Evolutionary conservation across 2,797 vertebrate genomes (phyloP).

Genomic region (Arctocebus calabarensis): DNA sequence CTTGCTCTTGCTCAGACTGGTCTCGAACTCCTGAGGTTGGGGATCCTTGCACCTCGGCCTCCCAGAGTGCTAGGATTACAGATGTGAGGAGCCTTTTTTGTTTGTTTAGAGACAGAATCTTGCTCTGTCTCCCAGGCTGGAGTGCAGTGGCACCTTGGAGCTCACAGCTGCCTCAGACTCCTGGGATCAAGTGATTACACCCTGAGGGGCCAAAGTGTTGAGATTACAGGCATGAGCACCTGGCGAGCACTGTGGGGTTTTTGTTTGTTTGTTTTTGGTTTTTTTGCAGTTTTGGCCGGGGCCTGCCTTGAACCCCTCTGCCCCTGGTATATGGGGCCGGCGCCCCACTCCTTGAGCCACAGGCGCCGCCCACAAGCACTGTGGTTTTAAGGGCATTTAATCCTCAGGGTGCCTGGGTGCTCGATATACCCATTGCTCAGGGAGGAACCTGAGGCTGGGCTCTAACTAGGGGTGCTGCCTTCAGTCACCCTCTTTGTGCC

Average conservation of each 20-base stretch:
- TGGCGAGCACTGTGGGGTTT: too few relatives aligned
- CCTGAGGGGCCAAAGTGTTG: not conserved
- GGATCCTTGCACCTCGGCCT: too few relatives aligned
- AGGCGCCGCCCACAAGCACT: too few relatives aligned
- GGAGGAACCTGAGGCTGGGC: not conserved
- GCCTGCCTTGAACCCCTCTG: too few relatives aligned
- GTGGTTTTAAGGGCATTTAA: not conserved
- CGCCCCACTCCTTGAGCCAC: too few relatives aligned
- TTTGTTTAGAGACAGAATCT: not conserved
- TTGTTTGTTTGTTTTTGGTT: too few relatives aligned
- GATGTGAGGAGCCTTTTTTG: too few relatives aligned
- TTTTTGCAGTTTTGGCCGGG: too few relatives aligned
- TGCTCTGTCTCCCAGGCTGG: not conserved
- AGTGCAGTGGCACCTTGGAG: not conserved
- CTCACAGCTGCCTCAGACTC: not conserved
- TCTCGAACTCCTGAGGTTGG: too few relatives aligned
- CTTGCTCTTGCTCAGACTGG: too few relatives aligned
- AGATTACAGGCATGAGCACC: not conserved
- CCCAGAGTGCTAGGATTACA: too few relatives aligned
- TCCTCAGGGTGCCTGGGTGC: not conserved
- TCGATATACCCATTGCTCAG: accelerated
- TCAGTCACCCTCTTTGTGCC: not conserved
- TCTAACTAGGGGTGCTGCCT: accelerated
- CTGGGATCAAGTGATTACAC: not conserved
- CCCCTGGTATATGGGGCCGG: too few relatives aligned